Conservation (phyloP, 2,888 invertebrate species). For the Lepidonotus clava region DNA sequence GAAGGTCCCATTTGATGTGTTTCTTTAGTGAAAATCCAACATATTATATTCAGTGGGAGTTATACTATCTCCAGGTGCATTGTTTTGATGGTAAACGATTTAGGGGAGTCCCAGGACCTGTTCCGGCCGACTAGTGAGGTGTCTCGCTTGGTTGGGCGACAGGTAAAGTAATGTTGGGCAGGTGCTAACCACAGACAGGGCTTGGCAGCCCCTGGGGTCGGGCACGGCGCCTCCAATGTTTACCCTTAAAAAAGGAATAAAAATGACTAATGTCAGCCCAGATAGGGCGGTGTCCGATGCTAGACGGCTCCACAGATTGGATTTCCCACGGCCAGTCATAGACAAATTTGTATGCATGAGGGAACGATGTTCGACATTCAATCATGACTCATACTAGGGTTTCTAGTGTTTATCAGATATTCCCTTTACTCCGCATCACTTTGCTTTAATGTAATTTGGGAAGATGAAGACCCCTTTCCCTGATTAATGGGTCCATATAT, state of each 20-base stretch:
- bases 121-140: neutral
- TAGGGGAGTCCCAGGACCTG: neutral
- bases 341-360: slow-evolving; percentile 16
- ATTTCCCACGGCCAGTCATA: neutral
- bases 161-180: neutral
- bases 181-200: neutral
- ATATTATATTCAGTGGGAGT: too few relatives aligned
- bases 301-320: slow-evolving; percentile 1
- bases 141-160: slow-evolving; percentile 15
- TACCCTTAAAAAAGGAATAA: slow-evolving; percentile 39
- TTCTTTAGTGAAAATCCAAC: too few relatives aligned
- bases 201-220: neutral
- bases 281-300: slow-evolving; percentile 6
- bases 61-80: slow-evolving; percentile 2
- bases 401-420: too few relatives aligned
- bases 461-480: too few relatives aligned
- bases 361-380: neutral
- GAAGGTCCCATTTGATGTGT: too few relatives aligned
- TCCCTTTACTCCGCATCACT: too few relatives aligned
- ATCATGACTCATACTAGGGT: neutral
- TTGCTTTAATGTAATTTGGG: too few relatives aligned
- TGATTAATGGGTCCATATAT: too few relatives aligned
- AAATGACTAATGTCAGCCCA: slow-evolving; percentile 34
- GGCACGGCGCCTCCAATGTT: neutral
- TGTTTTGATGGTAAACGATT: neutral